A percentile compares a stretch with the other conserved stretches of the same genome.
phyloP scores from a whole-genome alignment of 2,797 vertebrate species.

The Lagodon rhomboides region DNA sequence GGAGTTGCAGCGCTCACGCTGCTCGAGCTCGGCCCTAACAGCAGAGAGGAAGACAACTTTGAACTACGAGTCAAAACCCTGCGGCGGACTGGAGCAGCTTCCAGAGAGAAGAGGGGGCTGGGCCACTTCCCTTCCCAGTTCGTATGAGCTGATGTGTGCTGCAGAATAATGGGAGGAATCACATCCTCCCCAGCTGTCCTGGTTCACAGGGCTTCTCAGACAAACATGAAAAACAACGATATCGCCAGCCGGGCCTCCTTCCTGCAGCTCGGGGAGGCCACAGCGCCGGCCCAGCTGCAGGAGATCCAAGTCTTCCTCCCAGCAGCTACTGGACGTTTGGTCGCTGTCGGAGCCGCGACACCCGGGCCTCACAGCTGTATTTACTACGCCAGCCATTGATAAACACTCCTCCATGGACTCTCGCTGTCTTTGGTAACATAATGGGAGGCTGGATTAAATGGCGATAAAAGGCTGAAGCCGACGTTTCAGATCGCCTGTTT shows the following conservation, averaged over 20 bases:
- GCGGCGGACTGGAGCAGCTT: slow-evolving; percentile 53
- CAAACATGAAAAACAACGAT: slow-evolving; percentile 79
- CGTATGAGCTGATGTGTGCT: slow-evolving; percentile 53
- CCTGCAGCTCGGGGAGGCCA: slow-evolving; percentile 68
- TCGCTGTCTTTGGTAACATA: slow-evolving; percentile 22
- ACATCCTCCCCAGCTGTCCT: slow-evolving; percentile 71
- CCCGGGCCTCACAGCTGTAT: slow-evolving; percentile 63
- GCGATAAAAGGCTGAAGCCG: slow-evolving; percentile 35
- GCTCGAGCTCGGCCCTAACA: slow-evolving; percentile 40
- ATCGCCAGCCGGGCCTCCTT: slow-evolving; percentile 68
- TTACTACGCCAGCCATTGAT: slow-evolving; percentile 56
- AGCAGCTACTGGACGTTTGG: slow-evolving; percentile 71
- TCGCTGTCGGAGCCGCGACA: slow-evolving; percentile 60
- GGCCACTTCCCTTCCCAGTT: slow-evolving; percentile 76
- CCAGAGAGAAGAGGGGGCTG: slow-evolving; percentile 53
- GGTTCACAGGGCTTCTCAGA: slow-evolving; percentile 75
- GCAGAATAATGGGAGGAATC: slow-evolving; percentile 77
- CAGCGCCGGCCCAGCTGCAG: slow-evolving; percentile 64
- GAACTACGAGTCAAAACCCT: slow-evolving; percentile 61
- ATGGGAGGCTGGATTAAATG: slow-evolving; percentile 41
- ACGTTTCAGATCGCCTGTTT: slow-evolving; percentile 43
- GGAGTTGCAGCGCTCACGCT: slow-evolving; percentile 22
- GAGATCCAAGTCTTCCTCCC: slow-evolving; percentile 67
- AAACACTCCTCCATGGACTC: slow-evolving; percentile 39
- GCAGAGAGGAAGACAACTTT: slow-evolving; percentile 61